Evolutionary conservation across 1,140 invertebrate species (phyloP), one percentile per base, ranked within the genome.

Genomic region (Ceratina australensis): DNA sequence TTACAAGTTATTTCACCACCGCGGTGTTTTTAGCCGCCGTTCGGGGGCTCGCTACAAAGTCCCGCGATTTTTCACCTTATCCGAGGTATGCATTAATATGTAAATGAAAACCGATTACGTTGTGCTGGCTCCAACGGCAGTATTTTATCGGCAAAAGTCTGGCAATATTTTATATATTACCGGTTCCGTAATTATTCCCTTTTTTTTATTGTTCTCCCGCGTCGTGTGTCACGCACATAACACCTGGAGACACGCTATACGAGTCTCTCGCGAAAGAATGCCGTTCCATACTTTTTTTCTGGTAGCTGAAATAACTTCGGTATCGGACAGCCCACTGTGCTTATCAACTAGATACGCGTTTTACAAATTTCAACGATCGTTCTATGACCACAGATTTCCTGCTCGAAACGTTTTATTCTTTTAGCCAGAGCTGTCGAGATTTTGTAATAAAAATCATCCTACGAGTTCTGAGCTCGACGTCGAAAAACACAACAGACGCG

Each of bases 91-190:
- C 72, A 54, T 75, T 75, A 75, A 75, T 59, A 75, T 75, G 64
- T n/a, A 75, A 75, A 75, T 75, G 33, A 67, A 67, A 67, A 67
- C 52, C 72, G 72, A 75, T 75, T 75, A 75, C 64, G 52, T 56
- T 67, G 56, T 49, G 16, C 63, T 16, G 63, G 33, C n/a, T 18
- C 20, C 52, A 20, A 15, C 18, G 63, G 64, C 52, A 47, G 52
- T 75, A 75, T 75, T 59, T 75, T 63, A 75, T 75, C 63, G 63
- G 20, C 33, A n/a, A 33, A n/a, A 57, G 24, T 33, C 22, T 10
- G 52, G 52, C 22, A 67, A 67, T 67, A 75, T 75, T 59, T 75
- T 75, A 75, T 67, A 66, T 67, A 75, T 57, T n/a, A 33, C 54
- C 49, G 42, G 54, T 75, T 75, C 72, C 52, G 22, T 67, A 59